phyloP scores from a whole-genome alignment of 2,797 vertebrate genomes.

The Lophura swinhoii region DNA sequence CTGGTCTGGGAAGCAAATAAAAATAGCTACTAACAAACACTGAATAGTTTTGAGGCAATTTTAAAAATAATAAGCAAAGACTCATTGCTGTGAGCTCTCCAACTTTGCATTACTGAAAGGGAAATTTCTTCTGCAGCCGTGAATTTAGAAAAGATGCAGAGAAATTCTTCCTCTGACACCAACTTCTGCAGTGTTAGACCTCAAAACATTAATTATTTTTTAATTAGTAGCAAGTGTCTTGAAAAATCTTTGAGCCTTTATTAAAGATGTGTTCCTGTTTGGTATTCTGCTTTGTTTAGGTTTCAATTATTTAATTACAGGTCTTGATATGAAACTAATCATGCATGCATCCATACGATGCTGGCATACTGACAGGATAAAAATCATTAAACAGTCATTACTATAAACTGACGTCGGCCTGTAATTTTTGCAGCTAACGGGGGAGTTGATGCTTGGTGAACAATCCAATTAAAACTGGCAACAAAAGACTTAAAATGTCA shows the following conservation, averaged over 20 bases:
- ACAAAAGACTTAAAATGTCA: slow-evolving; percentile 88
- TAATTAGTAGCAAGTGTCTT: slow-evolving; percentile 59
- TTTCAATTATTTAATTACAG: slow-evolving; percentile 84
- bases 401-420: slow-evolving; percentile 81
- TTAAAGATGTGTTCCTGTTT: slow-evolving; percentile 69
- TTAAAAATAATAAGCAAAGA: background rate
- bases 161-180: slow-evolving; percentile 1
- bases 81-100: background rate
- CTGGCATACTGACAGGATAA: slow-evolving; percentile 80
- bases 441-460: slow-evolving; percentile 88
- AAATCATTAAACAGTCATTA: slow-evolving; percentile 86
- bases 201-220: slow-evolving; percentile 53
- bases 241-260: slow-evolving; percentile 65
- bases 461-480: slow-evolving; percentile 88
- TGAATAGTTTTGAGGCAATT: background rate
- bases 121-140: background rate
- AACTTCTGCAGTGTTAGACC: slow-evolving; percentile 26
- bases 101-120: background rate
- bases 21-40: slow-evolving; percentile 15
- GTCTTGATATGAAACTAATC: slow-evolving; percentile 83
- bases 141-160: background rate
- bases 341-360: slow-evolving; percentile 76
- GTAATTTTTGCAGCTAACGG: slow-evolving; percentile 84
- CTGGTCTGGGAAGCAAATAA: slow-evolving; percentile 42
- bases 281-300: slow-evolving; percentile 74